Evolutionary conservation across 2,888 invertebrate genomes (phyloP), one percentile per base, ranked within the genome.

Genomic region (Aphidius colemani): DNA sequence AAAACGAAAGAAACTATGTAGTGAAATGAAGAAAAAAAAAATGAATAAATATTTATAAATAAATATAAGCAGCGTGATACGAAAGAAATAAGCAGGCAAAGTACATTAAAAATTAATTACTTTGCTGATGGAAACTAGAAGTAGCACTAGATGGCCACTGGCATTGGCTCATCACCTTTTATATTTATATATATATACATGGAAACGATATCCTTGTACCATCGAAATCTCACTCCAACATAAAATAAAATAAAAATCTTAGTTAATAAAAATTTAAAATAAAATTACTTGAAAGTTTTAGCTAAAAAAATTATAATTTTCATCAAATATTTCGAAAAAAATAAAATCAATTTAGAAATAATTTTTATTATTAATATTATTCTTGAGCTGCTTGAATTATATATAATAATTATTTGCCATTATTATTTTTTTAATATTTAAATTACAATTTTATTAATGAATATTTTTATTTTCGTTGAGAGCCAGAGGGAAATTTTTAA

Each of bases 101-200:
- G 80, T 82, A 79, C 79, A 82, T 82, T 82, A 81, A 82, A 82
- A 82, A 82, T 82, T 82, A 82, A 82, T 82, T 81, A 82, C 81
- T 80, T 76, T 75, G 79, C 78, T 81, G 81, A 81, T 81, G 82
- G 80, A 80, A 79, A 77, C 79, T 79, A 80, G 81, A 78, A 79
- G 80, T 77, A 74, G 71, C 72, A 66, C 65, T 56, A 51, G 57
- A 70, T 72, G 70, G 69, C 72, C 72, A 70, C 72, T 45, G 45
- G 57, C 63, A 53, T 58, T 40, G 13, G 30, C 46, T n/a, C 13
- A 51, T 39, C 45, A n/a, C 43, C 43, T 50, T 55, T 41, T 50
- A 62, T 49, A 40, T 56, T 30, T 30, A 57, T 45, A 57, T 57
- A 45, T 49, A 56, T 58, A 46, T 53, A 44, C 56, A 63, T 58